Conservation (phyloP, 2,113 vertebrate genomes). For the Tympanuchus pallidicinctus region DNA sequence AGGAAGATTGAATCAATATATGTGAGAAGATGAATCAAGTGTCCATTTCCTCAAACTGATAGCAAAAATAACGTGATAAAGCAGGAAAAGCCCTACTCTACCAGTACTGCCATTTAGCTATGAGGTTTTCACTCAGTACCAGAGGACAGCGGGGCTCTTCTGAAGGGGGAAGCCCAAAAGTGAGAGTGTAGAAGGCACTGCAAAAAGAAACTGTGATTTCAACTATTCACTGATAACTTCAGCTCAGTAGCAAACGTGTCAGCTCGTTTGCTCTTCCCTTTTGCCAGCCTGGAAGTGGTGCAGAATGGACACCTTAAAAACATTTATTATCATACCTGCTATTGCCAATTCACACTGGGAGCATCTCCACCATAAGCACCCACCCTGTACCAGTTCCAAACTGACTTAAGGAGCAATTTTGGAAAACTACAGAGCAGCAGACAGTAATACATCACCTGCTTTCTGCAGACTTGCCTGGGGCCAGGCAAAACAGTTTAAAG, state of each 20-base stretch:
- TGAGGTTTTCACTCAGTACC: neutral
- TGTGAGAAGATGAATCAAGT: slow-evolving; percentile 50
- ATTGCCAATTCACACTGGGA: neutral
- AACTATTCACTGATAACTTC: neutral
- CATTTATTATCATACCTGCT: neutral
- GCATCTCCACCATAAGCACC: neutral
- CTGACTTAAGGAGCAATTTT: neutral
- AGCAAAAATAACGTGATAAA: slow-evolving; percentile 25
- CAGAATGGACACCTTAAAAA: neutral
- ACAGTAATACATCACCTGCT: neutral
- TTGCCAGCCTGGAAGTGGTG: neutral
- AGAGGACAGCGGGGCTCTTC: neutral
- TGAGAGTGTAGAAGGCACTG: neutral
- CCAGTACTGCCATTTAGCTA: neutral
- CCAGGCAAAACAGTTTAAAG: neutral
- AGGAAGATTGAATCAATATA: slow-evolving; percentile 51
- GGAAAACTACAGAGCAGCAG: neutral
- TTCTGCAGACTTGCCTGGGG: neutral
- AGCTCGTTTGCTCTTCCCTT: neutral
- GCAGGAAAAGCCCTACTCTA: neutral
- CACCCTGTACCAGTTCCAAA: neutral
- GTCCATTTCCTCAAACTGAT: slow-evolving; percentile 58
- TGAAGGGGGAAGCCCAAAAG: neutral
- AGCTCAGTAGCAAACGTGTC: neutral
- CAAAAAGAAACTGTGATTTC: neutral